These are phyloP conservation scores for Acanthosepion lycidas DNA, from an alignment of 2,888 invertebrate species.

Conservation along the genomic window DNA sequence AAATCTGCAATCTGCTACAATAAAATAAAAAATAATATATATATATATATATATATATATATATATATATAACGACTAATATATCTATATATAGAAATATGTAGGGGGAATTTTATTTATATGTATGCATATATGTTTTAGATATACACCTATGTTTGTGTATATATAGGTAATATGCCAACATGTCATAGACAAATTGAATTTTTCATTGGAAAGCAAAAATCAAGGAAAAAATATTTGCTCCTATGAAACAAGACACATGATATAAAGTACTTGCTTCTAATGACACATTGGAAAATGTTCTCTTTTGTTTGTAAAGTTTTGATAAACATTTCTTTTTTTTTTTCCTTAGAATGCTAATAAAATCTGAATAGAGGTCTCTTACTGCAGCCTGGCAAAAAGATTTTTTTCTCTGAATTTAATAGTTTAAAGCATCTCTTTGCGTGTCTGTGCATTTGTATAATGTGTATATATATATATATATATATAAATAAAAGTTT, in stretches of 20 bases:
- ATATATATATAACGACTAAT: not conserved
- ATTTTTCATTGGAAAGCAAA: not conserved
- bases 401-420: no score
- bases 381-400: no score
- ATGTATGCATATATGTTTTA: not conserved
- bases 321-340: not conserved
- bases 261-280: not conserved
- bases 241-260: not conserved
- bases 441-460: not conserved
- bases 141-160: not conserved
- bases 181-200: conserved; percentile 16
- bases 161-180: not conserved
- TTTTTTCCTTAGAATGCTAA: no score
- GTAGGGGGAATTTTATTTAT: not conserved
- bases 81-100: not conserved
- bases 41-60: not conserved
- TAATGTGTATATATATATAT: no score
- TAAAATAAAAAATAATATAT: not conserved
- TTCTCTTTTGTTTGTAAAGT: not conserved
- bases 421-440: not conserved
- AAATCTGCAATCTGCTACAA: not conserved
- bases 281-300: not conserved
- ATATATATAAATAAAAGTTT: no score
- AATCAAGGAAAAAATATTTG: not conserved
- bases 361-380: not conserved